A percentile compares a stretch with the other conserved stretches of the same genome.
Evolutionary conservation across 2,888 invertebrate species (phyloP).

Genomic region (Dasypolia templi): DNA sequence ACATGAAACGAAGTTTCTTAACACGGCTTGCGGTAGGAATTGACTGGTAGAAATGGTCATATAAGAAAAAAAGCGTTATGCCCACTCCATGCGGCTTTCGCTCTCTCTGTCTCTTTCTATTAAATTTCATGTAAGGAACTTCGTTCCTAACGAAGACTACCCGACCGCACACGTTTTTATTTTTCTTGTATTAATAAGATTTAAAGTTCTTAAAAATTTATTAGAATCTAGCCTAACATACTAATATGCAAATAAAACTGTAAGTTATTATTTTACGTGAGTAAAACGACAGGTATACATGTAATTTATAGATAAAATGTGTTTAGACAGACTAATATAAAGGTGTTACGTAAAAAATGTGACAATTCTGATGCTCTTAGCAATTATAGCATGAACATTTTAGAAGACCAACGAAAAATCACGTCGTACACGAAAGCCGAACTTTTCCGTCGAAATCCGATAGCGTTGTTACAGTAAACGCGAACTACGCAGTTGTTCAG

Average conservation of each 20-base stretch:
- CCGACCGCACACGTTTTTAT: too few relatives aligned
- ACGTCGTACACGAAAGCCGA: neutral
- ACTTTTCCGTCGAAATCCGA: slow-evolving; percentile 5
- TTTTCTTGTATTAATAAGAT: neutral
- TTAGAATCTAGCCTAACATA: neutral
- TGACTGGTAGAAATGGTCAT: too few relatives aligned
- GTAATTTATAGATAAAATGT: too few relatives aligned
- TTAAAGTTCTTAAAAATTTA: neutral
- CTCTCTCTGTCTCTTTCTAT: too few relatives aligned
- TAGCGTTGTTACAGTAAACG: slow-evolving; percentile 23
- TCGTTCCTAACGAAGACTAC: too few relatives aligned
- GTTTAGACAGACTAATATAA: neutral
- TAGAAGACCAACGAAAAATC: neutral
- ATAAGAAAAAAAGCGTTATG: too few relatives aligned
- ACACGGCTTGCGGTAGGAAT: too few relatives aligned
- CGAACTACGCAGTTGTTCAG: slow-evolving; percentile 62
- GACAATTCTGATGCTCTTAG: neutral
- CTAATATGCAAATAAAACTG: neutral
- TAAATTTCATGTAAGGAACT: too few relatives aligned
- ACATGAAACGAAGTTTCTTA: too few relatives aligned
- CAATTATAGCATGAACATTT: neutral
- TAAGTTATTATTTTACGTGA: too few relatives aligned
- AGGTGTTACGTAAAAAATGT: neutral
- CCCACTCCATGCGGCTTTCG: too few relatives aligned
- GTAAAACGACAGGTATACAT: too few relatives aligned